Conservation (phyloP, 2,113 vertebrate species). For the Patagioenas fasciata region DNA sequence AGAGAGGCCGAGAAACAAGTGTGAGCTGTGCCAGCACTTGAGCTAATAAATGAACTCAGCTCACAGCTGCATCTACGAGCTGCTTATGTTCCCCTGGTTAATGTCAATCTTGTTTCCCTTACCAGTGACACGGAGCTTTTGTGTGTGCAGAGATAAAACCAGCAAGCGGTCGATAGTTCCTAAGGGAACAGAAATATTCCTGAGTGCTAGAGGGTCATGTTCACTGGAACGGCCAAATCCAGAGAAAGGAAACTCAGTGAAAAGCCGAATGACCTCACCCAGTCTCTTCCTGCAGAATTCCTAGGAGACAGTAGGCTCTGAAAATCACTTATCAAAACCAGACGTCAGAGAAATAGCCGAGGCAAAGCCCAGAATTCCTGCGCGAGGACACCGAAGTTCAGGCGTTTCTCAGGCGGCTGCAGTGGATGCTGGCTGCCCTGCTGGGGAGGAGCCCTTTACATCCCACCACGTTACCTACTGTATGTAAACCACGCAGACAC, state of each 20-base stretch:
- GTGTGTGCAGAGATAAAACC: constrained; percentile 77
- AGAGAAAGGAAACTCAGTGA: constrained; percentile 69
- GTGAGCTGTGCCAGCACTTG: constrained; percentile 52
- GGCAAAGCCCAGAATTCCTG: constrained; percentile 58
- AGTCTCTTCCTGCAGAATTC: constrained; percentile 65
- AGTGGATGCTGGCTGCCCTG: constrained; percentile 13
- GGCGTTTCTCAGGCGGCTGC: constrained; percentile 13
- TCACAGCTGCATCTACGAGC: constrained; percentile 69
- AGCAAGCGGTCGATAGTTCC: constrained; percentile 58
- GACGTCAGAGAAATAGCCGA: constrained; percentile 61
- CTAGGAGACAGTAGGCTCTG: constrained; percentile 72
- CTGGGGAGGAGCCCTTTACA: not conserved
- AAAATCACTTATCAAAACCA: constrained; percentile 76
- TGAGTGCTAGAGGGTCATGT: constrained; percentile 51
- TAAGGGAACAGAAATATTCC: constrained; percentile 68
- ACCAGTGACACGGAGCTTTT: constrained; percentile 77
- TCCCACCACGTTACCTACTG: not conserved
- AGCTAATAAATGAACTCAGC: constrained; percentile 72
- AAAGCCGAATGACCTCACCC: constrained; percentile 75
- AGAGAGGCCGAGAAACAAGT: constrained; percentile 37
- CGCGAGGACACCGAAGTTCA: constrained; percentile 11
- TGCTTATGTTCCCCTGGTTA: constrained; percentile 62
- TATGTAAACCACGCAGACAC: not conserved
- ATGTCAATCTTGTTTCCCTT: constrained; percentile 76
- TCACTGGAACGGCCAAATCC: constrained; percentile 43